Evolutionary conservation across 2,797 vertebrate genomes (phyloP).

Genomic region (Jordanella pulchra): DNA sequence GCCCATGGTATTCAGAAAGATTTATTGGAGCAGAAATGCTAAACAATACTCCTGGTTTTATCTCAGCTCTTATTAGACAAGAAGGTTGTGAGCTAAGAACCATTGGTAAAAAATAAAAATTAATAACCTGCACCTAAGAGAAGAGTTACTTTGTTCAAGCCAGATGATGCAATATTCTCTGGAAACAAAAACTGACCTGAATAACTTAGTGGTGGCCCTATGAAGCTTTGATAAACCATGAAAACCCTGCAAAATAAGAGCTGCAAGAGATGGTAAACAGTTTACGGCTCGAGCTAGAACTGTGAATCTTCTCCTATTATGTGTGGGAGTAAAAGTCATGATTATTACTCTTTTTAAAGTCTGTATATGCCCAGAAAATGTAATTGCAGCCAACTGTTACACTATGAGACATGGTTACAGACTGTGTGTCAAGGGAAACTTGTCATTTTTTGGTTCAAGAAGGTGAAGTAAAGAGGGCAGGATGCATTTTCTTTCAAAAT

Average conservation of each 20-base stretch:
- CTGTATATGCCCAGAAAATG: background rate
- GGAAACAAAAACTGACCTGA: constrained; percentile 5
- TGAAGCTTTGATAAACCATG: background rate
- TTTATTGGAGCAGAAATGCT: constrained; percentile 62
- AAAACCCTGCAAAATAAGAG: background rate
- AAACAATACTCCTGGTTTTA: constrained; percentile 71
- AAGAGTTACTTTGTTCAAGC: constrained; percentile 6
- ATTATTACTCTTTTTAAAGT: constrained; percentile 1
- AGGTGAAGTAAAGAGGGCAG: background rate
- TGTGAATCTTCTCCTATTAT: background rate
- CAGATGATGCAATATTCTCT: constrained; percentile 6
- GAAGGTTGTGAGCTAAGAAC: constrained; percentile 14
- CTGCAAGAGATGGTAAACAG: background rate
- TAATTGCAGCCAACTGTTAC: constrained; percentile 3
- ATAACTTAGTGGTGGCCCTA: background rate
- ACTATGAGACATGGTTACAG: background rate
- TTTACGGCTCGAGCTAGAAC: constrained; percentile 5
- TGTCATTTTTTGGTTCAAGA: constrained; percentile 1
- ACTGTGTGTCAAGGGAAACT: background rate
- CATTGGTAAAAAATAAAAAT: constrained; percentile 6
- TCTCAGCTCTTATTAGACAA: constrained; percentile 13
- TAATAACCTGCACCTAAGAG: constrained; percentile 2
- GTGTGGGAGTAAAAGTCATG: background rate
- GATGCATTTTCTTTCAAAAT: no score
- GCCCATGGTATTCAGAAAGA: constrained; percentile 54